Evolutionary conservation across 2,113 vertebrate genomes (phyloP), one percentile per base, ranked within the genome.

Genomic region (Eulemur rufifrons): DNA sequence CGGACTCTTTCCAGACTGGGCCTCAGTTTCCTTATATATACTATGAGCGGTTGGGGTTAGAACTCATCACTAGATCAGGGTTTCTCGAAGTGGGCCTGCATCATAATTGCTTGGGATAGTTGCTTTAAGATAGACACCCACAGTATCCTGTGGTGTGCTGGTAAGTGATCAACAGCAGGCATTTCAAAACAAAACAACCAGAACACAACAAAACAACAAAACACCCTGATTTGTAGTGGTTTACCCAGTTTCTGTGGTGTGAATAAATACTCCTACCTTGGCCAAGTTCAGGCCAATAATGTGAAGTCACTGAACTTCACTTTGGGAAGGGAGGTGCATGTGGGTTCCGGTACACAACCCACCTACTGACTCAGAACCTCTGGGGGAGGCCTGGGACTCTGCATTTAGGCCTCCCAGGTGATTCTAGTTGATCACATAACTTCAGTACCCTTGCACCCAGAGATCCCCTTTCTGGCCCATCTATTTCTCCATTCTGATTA

Each of bases 191-290:
- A 68, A 29, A 92, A 18, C 9, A 29, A 92, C 39, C 17, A 63
- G 88, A 76, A 37, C 82, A 73, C 18, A 91, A 34, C 23, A 45
- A 86, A 94, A 84, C 39, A 86, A 50, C 1, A 18, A 37, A 77
- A 83, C 21, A 14, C 23, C 42, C 34, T 69, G 27, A 78, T 76
- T 82, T 82, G 59, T 37, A 73, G 86, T 45, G 9, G 9, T 74
- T 93, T n/a, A 61, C 50, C 61, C 27, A 96, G 2, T 90, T 84
- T 91, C 61, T 82, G 54, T 84, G 90, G 47, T 92, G 13, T 95
- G 78, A 93, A 91, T 59, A 94, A 80, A 92, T 81, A 47, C 59
- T 74, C 59, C 64, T 11, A n/a, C 87, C 20, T 8, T 17, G 56
- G 78, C 37, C 82, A 86, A 18, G 54, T 92, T 68, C 73, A 91